Base-by-base conservation (phyloP, 2,113 vertebrate species). In the Marmota flaviventris region DNA sequence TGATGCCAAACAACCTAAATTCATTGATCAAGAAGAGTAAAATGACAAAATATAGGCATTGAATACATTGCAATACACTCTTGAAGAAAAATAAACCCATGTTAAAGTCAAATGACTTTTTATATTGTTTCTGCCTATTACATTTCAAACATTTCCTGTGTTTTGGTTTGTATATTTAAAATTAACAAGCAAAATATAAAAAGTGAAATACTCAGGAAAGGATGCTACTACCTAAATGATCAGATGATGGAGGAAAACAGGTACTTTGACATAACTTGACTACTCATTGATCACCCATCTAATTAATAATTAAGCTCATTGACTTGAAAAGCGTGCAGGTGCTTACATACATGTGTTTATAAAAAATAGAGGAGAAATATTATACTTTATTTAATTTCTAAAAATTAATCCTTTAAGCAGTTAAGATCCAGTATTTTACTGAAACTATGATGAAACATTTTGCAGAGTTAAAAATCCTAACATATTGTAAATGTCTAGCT, bases 361-460 rank as follows among this genome's bases (percentile, higher is more conserved):
- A 27, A 96, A 56, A 70, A 48, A 29, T 5, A 77, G 65, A n/a
- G 61, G 18, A 24, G 56, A 67, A 24, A 18, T 76, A 51, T 8
- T 86, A 4, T 56, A 63, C 39, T 85, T 4, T 45, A 58, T 20
- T 27, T 51, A 11, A 32, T 89, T n/a, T 69, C 29, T 69, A 34
- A 14, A 67, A 63, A 76, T 24, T 88, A 48, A 79, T 88, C 34
- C 27, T 84, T 63, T 11, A 72, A 78, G 17, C 37, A 89, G 83
- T 63, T 90, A 92, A 87, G 14, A 89, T 45, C 61, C 18, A 48
- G 13, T 13, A 94, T 92, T 90, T 89, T 95, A 76, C 61, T 72
- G 53, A 88, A 93, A 89, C 25, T 84, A 2, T 56, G 37, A n/a
- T 65, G 8, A 76, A 83, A 84, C 5, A 53, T 79, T 90, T 93